Percentiles rank a stretch among this genome's conserved stretches.
Conservation (phyloP, 2,888 invertebrate genomes). For the Apotomis betuletana region DNA sequence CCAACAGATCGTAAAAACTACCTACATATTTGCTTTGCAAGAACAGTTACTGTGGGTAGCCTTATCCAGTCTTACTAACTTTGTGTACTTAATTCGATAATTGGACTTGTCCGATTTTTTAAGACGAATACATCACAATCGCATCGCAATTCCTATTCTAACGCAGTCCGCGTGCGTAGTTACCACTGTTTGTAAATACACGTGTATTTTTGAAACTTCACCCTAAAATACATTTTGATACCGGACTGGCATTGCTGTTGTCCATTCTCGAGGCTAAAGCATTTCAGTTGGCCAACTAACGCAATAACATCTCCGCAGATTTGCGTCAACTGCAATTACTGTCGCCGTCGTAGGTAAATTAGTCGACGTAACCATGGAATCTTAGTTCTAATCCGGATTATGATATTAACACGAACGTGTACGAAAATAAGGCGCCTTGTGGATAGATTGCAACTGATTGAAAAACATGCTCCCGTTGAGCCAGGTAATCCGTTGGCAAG, state of each 20-base stretch:
- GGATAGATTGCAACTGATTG: constrained; percentile 10
- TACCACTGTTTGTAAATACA: constrained; percentile 19
- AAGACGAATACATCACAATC: background rate
- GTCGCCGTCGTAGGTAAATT: background rate
- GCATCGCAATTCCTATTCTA: background rate
- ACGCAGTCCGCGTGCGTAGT: no score
- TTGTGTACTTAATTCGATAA: background rate
- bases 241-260: background rate
- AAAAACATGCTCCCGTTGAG: constrained; percentile 24
- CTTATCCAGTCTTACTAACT: background rate
- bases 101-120: background rate
- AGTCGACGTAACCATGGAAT: background rate
- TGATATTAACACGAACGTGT: constrained; percentile 9
- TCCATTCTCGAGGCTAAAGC: constrained; percentile 6
- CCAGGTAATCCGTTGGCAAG: constrained; percentile 23
- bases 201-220: background rate
- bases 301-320: constrained; percentile 2
- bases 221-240: constrained; percentile 5
- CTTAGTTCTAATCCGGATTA: background rate
- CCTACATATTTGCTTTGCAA: no score
- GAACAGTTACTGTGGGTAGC: no score
- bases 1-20: no score
- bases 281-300: constrained; percentile 21
- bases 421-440: constrained; percentile 14
- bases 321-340: background rate